A percentile compares a stretch with the other conserved stretches of the same genome.
These are phyloP conservation scores for Xerus inauris DNA, from an alignment of 2,113 vertebrate species.

Conservation along the genomic window DNA sequence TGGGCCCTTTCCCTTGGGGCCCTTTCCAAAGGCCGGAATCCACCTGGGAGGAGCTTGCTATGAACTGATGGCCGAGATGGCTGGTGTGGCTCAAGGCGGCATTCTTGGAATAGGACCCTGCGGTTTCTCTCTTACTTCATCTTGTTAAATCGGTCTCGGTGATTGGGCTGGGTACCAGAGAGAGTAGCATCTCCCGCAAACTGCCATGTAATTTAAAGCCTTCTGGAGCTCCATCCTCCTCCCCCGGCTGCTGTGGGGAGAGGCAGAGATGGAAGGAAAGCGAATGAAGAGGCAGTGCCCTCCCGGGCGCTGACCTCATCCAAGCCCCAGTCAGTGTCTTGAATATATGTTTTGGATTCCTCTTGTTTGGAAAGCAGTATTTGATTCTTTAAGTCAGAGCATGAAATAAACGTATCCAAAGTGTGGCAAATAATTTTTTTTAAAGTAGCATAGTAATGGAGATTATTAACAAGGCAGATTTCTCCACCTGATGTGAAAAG, in stretches of 20 bases:
- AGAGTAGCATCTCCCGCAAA: constrained; percentile 48
- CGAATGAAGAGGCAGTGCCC: constrained; percentile 19
- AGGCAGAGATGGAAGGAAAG: background rate
- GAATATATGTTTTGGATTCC: background rate
- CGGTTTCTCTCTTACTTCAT: constrained; percentile 85
- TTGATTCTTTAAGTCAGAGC: background rate
- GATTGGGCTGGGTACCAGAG: constrained; percentile 77
- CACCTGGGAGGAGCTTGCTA: constrained; percentile 69
- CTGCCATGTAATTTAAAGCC: background rate
- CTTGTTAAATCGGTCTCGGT: constrained; percentile 82
- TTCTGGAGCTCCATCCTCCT: background rate
- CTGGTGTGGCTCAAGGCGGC: constrained; percentile 72
- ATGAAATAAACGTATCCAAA: background rate
- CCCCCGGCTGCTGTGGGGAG: background rate
- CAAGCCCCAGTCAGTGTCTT: constrained; percentile 16
- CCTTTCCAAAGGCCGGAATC: constrained; percentile 60
- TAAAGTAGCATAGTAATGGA: background rate
- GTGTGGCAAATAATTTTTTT: background rate
- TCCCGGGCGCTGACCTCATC: constrained; percentile 59
- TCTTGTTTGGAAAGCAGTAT: background rate
- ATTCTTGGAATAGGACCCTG: constrained; percentile 82
- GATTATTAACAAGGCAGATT: background rate
- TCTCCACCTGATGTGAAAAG: background rate
- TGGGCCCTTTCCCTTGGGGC: constrained; percentile 49
- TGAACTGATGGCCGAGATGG: constrained; percentile 51